These are phyloP conservation scores for Nebria ingens DNA, from an alignment of 1,140 invertebrate genomes.

Conservation along the genomic window DNA sequence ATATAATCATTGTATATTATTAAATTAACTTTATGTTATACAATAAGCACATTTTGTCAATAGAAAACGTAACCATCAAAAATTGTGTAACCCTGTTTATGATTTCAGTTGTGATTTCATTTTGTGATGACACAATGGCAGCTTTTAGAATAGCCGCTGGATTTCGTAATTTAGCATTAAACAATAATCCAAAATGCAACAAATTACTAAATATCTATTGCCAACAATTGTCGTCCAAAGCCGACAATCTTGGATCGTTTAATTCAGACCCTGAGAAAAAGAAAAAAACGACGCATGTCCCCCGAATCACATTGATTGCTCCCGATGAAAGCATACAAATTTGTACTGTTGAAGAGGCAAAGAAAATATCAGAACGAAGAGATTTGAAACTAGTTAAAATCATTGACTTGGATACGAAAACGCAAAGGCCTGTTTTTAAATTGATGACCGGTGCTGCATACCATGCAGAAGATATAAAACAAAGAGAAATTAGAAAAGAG, in stretches of 20 bases:
- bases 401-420: slow-evolving; percentile 48
- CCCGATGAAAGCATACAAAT: slow-evolving; percentile 22
- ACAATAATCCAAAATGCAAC: slow-evolving; percentile 3
- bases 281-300: slow-evolving; percentile 23
- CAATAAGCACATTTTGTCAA: too few species aligned
- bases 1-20: not conserved
- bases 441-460: slow-evolving; percentile 35
- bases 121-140: not conserved
- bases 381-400: slow-evolving; percentile 54
- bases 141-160: not conserved
- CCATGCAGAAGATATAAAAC: slow-evolving; percentile 31
- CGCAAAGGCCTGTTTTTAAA: slow-evolving; percentile 49
- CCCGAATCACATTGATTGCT: slow-evolving; percentile 31
- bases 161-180: not conserved
- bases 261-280: slow-evolving; percentile 16
- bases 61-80: too few species aligned
- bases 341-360: slow-evolving; percentile 40
- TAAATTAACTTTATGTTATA: too few species aligned
- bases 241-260: not conserved
- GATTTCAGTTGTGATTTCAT: too few species aligned
- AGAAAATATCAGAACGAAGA: slow-evolving; percentile 47
- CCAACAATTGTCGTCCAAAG: not conserved
- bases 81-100: too few species aligned
- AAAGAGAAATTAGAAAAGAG: slow-evolving; percentile 24
- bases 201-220: slow-evolving; percentile 1